Base-by-base conservation (phyloP, 2,113 vertebrate species). In the Callipepla californica region DNA sequence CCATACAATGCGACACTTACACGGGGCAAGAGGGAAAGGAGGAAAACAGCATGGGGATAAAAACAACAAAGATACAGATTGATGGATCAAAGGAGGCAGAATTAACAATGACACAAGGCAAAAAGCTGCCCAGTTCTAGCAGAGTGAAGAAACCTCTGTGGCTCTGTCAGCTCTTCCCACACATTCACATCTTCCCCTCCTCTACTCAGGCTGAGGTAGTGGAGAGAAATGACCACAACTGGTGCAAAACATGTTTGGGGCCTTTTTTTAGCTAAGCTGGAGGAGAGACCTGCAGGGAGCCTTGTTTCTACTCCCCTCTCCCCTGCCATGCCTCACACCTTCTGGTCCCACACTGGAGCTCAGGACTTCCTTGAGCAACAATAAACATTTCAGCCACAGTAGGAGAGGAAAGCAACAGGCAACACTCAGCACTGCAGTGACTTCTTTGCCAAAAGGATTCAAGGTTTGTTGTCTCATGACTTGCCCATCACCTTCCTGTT, bases 1-100 rank as follows among this genome's bases (percentile, higher is more conserved):
- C 34, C 53, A 22, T 0, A 3, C 0, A 0, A 38, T 1, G 5
- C 0, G 0, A 34, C 22, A 32, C 50, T 28, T 16, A 36, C 12
- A 21, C 4, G 32, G 45, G 12, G 40, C 5, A 34, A 40, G 30
- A 79, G 34, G 40, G 20, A 69, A 72, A 66, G 45, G 30, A n/a
- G 9, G 18, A 62, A 79, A 85, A 47, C 3, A 36, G 25, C 45
- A 45, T 16, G 51, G 51, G 26, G 13, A 30, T 30, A 23, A 7
- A 44, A 63, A 30, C 23, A 63, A 30, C 28, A 5, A 17, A 13
- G 77, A 72, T 5, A 38, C 23, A 62, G 26, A 21, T 2, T 5
- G 4, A 58, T 21, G 21, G n/a, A 11, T 44, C 34, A 81, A 69
- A 74, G 59, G 55, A 26, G n/a, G 26, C 11, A 70, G 50, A 82